phyloP scores from a whole-genome alignment of 2,113 vertebrate genomes.

The Ia io region DNA sequence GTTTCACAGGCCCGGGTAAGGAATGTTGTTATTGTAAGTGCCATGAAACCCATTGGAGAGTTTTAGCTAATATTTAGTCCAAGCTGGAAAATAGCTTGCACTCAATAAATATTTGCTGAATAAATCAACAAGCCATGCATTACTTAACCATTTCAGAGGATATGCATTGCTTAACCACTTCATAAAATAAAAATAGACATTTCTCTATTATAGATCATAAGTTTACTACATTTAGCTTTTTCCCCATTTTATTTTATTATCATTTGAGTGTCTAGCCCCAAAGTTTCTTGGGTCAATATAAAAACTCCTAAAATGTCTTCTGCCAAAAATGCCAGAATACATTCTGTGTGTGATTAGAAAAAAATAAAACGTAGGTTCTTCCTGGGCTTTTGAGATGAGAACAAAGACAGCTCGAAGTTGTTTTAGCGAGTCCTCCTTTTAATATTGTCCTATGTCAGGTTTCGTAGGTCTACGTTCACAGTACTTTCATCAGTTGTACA shows the following conservation, averaged over 20 bases:
- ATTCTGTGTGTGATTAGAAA: not conserved
- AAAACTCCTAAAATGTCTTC: not conserved
- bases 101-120: not conserved
- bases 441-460: not conserved
- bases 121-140: not conserved
- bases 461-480: not conserved
- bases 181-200: not conserved
- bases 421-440: not conserved
- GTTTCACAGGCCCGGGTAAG: not conserved
- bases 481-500: not conserved
- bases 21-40: not conserved
- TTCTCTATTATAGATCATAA: not conserved
- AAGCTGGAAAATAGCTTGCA: not conserved
- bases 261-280: not conserved
- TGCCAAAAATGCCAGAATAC: not conserved
- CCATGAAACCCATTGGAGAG: not conserved
- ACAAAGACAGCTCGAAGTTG: not conserved
- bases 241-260: not conserved
- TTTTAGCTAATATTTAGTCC: not conserved
- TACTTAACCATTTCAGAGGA: not conserved
- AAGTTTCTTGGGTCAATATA: not conserved
- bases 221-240: not conserved
- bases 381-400: not conserved
- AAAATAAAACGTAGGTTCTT: not conserved
- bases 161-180: not conserved